These are phyloP conservation scores for Agapostemon virescens DNA, from an alignment of 2,888 invertebrate genomes.

Conservation along the genomic window DNA sequence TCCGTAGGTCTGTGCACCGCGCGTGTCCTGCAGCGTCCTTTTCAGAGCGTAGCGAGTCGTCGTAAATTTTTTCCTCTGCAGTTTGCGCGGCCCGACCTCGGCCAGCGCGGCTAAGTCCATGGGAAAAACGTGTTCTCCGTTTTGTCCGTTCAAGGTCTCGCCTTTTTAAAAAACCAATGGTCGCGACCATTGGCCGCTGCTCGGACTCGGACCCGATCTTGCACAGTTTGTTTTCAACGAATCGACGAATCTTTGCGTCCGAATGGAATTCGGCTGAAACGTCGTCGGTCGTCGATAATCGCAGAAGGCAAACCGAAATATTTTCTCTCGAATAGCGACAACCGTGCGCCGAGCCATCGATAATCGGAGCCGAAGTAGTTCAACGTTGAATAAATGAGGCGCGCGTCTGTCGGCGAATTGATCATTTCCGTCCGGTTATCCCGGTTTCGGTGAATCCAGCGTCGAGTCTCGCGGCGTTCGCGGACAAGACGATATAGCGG, in stretches of 20 bases:
- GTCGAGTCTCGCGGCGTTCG: slow-evolving; percentile 31
- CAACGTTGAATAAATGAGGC: slow-evolving; percentile 68
- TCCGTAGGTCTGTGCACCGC: slow-evolving; percentile 13
- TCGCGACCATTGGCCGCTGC: background rate
- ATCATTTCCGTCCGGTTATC: slow-evolving; percentile 68
- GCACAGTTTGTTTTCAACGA: background rate
- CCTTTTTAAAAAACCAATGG: background rate
- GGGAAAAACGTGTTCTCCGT: slow-evolving; percentile 23
- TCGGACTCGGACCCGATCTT: background rate
- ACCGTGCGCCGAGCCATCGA: slow-evolving; percentile 57
- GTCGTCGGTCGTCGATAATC: background rate
- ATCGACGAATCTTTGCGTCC: background rate
- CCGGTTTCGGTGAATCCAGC: slow-evolving; percentile 29
- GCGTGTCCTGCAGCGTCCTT: slow-evolving; percentile 25
- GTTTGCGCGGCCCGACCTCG: slow-evolving; percentile 10
- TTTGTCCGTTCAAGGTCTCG: background rate
- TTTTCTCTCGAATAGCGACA: background rate
- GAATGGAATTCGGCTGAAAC: background rate
- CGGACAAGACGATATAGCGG: slow-evolving; percentile 34
- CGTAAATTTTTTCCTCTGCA: slow-evolving; percentile 54
- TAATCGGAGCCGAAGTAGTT: slow-evolving; percentile 55
- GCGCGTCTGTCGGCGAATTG: slow-evolving; percentile 70
- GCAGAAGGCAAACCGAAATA: background rate
- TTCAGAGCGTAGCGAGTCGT: slow-evolving; percentile 2
- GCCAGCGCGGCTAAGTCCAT: slow-evolving; percentile 46